Evolutionary conservation across 2,888 invertebrate genomes (phyloP), one percentile per base, ranked within the genome.

Genomic region (Polydesmus complanatus): DNA sequence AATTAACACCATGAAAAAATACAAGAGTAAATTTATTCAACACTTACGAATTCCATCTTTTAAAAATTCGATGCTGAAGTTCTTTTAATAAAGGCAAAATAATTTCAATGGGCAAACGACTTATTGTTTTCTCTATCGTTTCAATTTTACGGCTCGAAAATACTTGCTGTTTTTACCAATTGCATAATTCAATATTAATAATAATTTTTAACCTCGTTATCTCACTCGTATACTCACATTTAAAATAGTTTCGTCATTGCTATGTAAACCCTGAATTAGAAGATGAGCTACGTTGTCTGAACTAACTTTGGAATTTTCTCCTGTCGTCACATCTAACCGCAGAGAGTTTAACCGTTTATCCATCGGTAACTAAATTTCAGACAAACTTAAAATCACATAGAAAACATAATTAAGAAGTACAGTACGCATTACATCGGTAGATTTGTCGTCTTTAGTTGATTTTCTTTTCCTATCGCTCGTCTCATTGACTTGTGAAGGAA

Each of bases 261-360:
- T 93, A 68, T 88, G 88, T 37, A 95, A 74, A 0, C 89, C 92
- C 68, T 78, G 93, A 60, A 89, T 78, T 8, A 94, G 74, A 8
- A 93, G 76, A 64, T 88, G 86, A 1, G 86, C 85, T 68, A 90
- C 79, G 73, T 88, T 91, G 69, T 86, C 83, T 1, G 79, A 77
- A 63, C 78, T 78, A 14, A 37, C 37, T 14, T 1, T 81, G 74
- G 65, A 78, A 78, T 50, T 73, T 70, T 2, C 74, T 68, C 5
- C 78, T 77, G 62, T 71, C 67, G 47, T 73, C 72, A 53, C 80
- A 66, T 83, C 82, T 23, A 91, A 71, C 22, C 85, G 82, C 25
- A 93, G 76, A 73, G 90, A 90, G 65, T 88, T 85, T 23, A 93
- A 73, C 27, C 92, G 78, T 8, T 84, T 82, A 71, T 91, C 90